Evolutionary conservation across 2,888 invertebrate species (phyloP), one percentile per base, ranked within the genome.

Genomic region (Lithophane semibrunnea): DNA sequence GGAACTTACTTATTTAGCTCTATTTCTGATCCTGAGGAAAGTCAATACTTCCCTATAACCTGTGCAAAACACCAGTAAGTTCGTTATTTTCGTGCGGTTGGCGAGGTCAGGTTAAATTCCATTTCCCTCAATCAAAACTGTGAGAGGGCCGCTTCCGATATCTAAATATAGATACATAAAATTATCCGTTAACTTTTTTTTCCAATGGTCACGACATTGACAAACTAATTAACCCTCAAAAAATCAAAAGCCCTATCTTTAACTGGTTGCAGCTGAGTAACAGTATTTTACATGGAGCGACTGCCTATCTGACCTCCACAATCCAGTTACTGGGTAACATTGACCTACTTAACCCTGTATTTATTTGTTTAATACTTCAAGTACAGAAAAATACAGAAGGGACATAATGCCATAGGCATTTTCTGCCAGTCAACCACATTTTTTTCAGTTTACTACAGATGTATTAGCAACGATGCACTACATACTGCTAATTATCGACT

Each of bases 71-170:
- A n/a, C 16, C 24, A 49, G 29, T 47, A 18, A 24, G 24, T 49
- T 29, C 1, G 66, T 24, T 54, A 63, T 61, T 61, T 29, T 29
- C 5, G 12, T 61, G 9, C 1, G 44, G 3, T 52, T 29, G 2
- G 3, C 9, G 37, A 61, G 7, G 24, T 42, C 13, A 54, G 12
- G 24, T 37, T 37, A 54, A 21, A 21, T 61, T 60, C 37, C 54
- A 54, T 79, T 61, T 47, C 1, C 21, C 52, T 37, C 12, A 21
- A 77, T 47, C 70, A 61, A 21, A 69, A 54, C 18, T n/a, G 24
- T 42, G n/a, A 21, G 54, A 65, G 29, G 68, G 24, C 12, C 2
- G 21, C 13, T 58, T 67, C 56, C 16, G 16, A 66, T 54, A n/a
- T 29, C 16, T 52, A 21, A 24, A 70, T 78, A 42, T 58, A 44